A percentile compares a stretch with the other conserved stretches of the same genome.
Conservation (phyloP, 37 sponge, comb jelly and placozoan species). For the Geodia barretti region DNA sequence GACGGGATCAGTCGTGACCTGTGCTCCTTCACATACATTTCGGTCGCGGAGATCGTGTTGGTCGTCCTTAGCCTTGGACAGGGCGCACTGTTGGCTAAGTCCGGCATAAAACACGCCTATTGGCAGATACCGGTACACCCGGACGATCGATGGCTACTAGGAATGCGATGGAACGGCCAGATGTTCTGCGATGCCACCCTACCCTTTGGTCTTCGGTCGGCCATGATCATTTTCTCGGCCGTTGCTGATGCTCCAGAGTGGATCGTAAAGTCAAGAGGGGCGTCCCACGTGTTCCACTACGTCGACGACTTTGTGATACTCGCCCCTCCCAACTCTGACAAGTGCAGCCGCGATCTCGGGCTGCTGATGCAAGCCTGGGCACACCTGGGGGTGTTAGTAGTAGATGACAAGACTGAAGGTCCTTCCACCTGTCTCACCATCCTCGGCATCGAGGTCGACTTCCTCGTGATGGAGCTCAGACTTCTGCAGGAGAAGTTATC, state of each 20-base stretch:
- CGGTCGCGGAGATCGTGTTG: neutral
- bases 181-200: too few relatives aligned
- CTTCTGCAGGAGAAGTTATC: neutral
- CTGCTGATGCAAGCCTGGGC: neutral
- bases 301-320: neutral
- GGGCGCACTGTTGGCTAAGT: neutral
- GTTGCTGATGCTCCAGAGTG: conserved; percentile 1
- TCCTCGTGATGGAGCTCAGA: neutral
- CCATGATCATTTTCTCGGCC: neutral
- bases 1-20: neutral
- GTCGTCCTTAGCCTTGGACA: neutral
- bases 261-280: neutral
- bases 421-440: neutral
- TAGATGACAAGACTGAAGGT: neutral
- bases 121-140: neutral
- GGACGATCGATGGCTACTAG: conserved; percentile 1
- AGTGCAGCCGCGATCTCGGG: too few relatives aligned
- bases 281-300: neutral
- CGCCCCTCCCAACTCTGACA: too few relatives aligned
- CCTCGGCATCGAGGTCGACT: neutral
- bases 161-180: neutral
- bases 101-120: neutral
- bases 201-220: conserved; percentile 1
- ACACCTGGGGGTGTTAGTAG: neutral
- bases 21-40: neutral